Evolutionary conservation across 2,113 vertebrate genomes (phyloP), one percentile per base, ranked within the genome.

Genomic region (Rhinolophus ferrumequinum): DNA sequence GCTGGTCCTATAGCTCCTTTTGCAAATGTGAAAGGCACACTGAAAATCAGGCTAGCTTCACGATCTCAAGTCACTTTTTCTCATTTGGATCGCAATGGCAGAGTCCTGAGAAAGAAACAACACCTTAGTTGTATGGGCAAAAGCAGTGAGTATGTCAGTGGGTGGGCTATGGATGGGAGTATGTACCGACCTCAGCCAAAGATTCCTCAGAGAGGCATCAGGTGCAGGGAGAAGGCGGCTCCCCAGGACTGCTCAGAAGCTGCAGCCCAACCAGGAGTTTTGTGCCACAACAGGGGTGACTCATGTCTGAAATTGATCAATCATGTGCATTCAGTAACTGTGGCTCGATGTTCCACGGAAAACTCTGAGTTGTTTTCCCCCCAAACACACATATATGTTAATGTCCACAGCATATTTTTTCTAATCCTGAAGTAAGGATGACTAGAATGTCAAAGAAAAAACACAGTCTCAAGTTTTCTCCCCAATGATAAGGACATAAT

Each of bases 1-100:
- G 26, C 52, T 10, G 47, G 33, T 79, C 69, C 6, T 66, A 35
- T 86, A 85, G 86, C 41, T 47, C 70, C 92, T 93, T 97, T 94
- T 26, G 85, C 80, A 88, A 96, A 69, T 79, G 19, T 90, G 76
- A 94, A 96, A 96, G 72, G 52, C 44, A 47, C 72, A 52, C 24
- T 69, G 41, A 85, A 62, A 90, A 93, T 70, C 84, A 88, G 33
- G 19, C 76, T 90, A 44, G 14, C 9, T 33, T 94, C 69, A n/a
- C 50, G 77, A 80, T 76, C 80, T 82, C 8, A 8, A 84, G 93
- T 95, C 64, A 76, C n/a, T 75, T 41, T 93, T 70, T 64, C 19
- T 76, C 69, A 69, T 70, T 47, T 86, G 52, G 69, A 28, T 30
- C 66, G 75, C 80, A 88, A 83, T 60, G 88, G 16, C 24, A 66